Percentiles rank a stretch among this genome's conserved stretches.
These are phyloP conservation scores for Sterrhoptilus dennistouni DNA, from an alignment of 2,113 vertebrate genomes.

Conservation along the genomic window DNA sequence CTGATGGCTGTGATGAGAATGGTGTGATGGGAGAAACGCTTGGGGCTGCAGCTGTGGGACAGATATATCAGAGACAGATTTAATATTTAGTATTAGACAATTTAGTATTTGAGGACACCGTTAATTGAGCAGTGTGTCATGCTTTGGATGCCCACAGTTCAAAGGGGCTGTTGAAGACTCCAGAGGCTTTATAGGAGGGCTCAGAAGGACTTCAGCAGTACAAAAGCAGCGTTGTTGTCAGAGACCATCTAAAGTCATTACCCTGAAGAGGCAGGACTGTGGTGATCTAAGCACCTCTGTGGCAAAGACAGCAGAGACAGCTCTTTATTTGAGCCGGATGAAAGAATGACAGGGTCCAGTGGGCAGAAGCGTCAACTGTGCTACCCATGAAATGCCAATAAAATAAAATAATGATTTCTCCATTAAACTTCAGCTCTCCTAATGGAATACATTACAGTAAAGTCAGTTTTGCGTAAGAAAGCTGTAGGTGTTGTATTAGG, in stretches of 20 bases:
- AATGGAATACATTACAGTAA: conserved; percentile 39
- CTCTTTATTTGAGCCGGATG: neutral
- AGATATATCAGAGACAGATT: neutral
- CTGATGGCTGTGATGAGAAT: neutral
- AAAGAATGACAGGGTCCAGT: neutral
- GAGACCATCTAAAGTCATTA: neutral
- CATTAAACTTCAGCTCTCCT: conserved; percentile 31
- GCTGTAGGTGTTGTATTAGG: conserved; percentile 60
- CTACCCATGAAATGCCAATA: conserved; percentile 1
- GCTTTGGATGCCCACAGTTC: neutral
- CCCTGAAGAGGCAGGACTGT: neutral
- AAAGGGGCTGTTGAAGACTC: neutral
- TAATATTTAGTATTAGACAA: neutral
- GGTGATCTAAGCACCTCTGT: neutral
- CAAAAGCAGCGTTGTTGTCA: neutral
- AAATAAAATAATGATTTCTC: conserved; percentile 32
- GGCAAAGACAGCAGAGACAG: neutral
- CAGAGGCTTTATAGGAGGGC: neutral
- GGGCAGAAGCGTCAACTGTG: neutral
- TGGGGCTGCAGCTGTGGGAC: neutral
- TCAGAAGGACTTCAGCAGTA: neutral
- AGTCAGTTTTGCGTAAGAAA: conserved; percentile 52
- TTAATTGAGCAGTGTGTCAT: neutral
- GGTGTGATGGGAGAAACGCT: neutral
- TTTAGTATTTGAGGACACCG: rapidly evolving